These are phyloP conservation scores for Sebastes paucispinis DNA, from an alignment of 2,797 vertebrate species.

Conservation along the genomic window DNA sequence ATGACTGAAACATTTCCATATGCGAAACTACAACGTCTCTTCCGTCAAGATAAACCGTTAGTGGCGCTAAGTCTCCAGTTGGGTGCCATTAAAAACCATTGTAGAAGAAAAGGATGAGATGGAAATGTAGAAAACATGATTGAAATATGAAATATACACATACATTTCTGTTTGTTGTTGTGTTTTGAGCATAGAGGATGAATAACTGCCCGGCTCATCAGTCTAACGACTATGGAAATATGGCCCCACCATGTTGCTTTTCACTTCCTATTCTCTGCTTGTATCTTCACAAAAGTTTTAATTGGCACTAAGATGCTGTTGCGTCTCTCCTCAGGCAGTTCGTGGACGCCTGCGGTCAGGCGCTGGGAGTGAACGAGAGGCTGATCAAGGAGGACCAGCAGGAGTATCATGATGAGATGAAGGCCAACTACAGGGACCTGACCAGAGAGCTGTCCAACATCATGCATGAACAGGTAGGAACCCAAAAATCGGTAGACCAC, in stretches of 20 bases:
- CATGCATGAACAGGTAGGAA: conserved; percentile 93
- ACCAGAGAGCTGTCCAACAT: conserved; percentile 92
- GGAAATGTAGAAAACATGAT: too few species aligned
- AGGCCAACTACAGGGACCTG: conserved; percentile 94
- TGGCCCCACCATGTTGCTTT: neutral
- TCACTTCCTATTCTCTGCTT: neutral
- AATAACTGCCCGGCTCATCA: too few species aligned
- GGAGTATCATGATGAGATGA: conserved; percentile 98
- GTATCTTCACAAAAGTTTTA: neutral
- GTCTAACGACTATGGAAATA: too few species aligned
- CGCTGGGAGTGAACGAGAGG: conserved; percentile 89
- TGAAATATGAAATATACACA: too few species aligned
- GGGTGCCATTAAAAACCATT: too few species aligned
- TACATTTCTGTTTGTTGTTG: too few species aligned
- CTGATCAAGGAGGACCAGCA: conserved; percentile 97
- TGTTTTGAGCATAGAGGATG: too few species aligned
- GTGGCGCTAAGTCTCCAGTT: too few species aligned
- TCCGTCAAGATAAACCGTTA: too few species aligned
- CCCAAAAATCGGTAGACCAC: too few species aligned
- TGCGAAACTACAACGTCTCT: neutral
- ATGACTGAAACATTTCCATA: neutral
- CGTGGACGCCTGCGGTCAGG: conserved; percentile 94
- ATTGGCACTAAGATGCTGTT: neutral
- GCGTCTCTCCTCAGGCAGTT: conserved; percentile 86
- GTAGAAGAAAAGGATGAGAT: too few species aligned